A percentile compares a stretch with the other conserved stretches of the same genome.
Evolutionary conservation across 1,140 invertebrate genomes (phyloP).

Genomic region (Pectinophora gossypiella): DNA sequence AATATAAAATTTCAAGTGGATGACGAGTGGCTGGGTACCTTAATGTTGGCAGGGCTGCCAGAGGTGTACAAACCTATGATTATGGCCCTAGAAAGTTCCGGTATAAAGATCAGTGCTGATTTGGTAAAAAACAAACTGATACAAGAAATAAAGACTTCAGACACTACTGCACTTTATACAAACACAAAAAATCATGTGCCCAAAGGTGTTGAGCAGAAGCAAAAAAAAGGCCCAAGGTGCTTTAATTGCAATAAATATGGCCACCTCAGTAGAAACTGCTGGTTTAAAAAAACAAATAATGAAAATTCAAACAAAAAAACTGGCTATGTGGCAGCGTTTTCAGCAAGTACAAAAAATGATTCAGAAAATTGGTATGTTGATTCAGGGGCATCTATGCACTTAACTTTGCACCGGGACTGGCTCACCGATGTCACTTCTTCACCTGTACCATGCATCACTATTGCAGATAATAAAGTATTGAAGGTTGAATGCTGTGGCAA

Average conservation of each 20-base stretch:
- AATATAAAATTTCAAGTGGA: too few relatives aligned
- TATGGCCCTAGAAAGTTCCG: too few relatives aligned
- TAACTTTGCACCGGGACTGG: constrained; percentile 25
- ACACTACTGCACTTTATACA: too few relatives aligned
- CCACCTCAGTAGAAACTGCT: constrained; percentile 30
- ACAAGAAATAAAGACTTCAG: too few relatives aligned
- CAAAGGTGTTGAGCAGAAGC: too few relatives aligned
- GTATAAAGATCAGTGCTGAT: too few relatives aligned
- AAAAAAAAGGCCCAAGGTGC: constrained; percentile 29
- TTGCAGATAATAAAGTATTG: constrained; percentile 22
- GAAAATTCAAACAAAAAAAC: constrained; percentile 18
- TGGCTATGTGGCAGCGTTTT: constrained; percentile 26
- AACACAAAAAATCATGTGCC: too few relatives aligned
- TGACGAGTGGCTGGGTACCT: too few relatives aligned
- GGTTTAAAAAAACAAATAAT: constrained; percentile 20
- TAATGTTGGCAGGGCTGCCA: too few relatives aligned
- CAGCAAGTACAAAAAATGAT: constrained; percentile 15
- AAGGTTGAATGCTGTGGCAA: constrained; percentile 23
- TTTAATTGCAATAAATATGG: constrained; percentile 34
- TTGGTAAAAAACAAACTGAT: too few relatives aligned
- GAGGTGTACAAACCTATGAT: too few relatives aligned
- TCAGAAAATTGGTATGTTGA: constrained; percentile 4
- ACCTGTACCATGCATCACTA: constrained; percentile 20
- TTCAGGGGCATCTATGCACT: constrained; percentile 28
- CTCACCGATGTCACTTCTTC: constrained; percentile 13